A percentile compares a stretch with the other conserved stretches of the same genome.
phyloP scores from a whole-genome alignment of 2,797 vertebrate species.

The Alfaro cultratus region DNA sequence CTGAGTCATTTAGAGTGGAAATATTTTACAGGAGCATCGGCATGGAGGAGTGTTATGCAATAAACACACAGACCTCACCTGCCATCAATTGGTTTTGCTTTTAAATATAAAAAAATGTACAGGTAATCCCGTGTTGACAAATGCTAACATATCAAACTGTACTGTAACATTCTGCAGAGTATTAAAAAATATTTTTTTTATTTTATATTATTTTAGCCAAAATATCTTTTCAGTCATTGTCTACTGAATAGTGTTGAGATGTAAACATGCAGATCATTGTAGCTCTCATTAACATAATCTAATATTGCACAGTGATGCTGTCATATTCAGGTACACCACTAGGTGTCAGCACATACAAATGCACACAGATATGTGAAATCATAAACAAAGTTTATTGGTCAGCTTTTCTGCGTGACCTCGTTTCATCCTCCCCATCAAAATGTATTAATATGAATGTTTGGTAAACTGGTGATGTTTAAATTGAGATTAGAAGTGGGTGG shows the following conservation, averaged over 20 bases:
- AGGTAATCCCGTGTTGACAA: background rate
- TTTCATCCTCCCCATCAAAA: background rate
- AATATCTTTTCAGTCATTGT: background rate
- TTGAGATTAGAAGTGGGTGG: background rate
- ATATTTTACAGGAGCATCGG: background rate
- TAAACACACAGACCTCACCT: background rate
- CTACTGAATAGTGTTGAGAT: background rate
- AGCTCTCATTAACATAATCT: background rate
- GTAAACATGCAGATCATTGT: background rate
- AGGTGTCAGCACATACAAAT: slow-evolving; percentile 36
- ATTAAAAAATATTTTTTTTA: background rate
- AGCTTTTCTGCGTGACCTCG: background rate
- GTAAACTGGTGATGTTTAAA: background rate
- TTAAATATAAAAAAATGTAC: background rate
- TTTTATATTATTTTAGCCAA: background rate
- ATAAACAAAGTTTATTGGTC: background rate
- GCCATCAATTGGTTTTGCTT: background rate
- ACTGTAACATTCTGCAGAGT: background rate
- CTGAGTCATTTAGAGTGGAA: background rate
- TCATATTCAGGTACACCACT: slow-evolving; percentile 6
- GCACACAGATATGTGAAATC: background rate
- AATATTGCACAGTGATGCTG: background rate
- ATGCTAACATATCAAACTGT: background rate
- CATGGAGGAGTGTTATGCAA: background rate
- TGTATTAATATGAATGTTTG: background rate